Conservation (phyloP, 2,113 vertebrate genomes). For the Labeo catla region DNA sequence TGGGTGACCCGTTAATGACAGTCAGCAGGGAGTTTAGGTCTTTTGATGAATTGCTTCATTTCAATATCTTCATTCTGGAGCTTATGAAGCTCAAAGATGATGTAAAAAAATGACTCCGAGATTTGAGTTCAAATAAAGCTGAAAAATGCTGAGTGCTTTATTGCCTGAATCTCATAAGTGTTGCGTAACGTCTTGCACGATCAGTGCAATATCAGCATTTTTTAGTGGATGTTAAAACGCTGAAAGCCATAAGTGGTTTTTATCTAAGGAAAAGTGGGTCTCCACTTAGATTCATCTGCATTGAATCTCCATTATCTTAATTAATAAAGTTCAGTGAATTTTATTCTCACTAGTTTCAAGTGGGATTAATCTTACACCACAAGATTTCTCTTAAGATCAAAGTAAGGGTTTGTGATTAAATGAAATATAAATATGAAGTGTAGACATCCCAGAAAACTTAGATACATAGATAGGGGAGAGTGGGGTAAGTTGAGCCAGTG, state of each 20-base stretch:
- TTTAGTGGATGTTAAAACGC: neutral
- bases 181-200: constrained; percentile 18
- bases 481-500: too few relatives aligned
- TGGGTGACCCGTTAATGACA: constrained; percentile 7
- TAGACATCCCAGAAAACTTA: neutral
- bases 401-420: neutral
- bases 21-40: neutral
- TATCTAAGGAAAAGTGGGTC: constrained; percentile 10
- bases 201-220: constrained; percentile 32
- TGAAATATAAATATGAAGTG: constrained; percentile 1
- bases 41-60: neutral
- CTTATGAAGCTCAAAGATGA: neutral
- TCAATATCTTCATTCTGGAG: neutral
- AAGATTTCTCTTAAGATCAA: neutral
- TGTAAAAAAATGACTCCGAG: neutral
- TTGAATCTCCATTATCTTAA: constrained; percentile 34
- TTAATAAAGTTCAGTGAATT: constrained; percentile 46
- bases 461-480: neutral
- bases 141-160: constrained; percentile 14
- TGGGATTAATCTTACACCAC: neutral
- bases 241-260: constrained; percentile 24
- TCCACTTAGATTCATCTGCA: constrained; percentile 27
- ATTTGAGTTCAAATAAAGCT: constrained; percentile 6
- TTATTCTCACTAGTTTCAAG: constrained; percentile 37
- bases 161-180: constrained; percentile 16